phyloP scores from a whole-genome alignment of 2,113 vertebrate genomes.

The Microtus ochrogaster region DNA sequence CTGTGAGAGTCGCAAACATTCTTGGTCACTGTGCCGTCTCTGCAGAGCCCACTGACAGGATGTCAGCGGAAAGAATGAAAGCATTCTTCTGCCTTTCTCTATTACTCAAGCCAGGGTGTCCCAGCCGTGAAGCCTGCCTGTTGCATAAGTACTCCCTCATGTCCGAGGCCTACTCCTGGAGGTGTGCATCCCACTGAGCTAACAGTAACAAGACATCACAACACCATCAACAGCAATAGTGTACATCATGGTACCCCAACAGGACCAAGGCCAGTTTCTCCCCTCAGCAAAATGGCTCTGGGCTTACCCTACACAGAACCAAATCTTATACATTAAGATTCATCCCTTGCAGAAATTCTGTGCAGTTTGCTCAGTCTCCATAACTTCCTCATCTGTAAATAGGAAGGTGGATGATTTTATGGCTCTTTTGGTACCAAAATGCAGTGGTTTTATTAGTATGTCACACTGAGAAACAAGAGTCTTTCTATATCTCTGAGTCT shows the following conservation, averaged over 20 bases:
- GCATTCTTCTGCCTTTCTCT: conserved; percentile 1
- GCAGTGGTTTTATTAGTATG: not conserved
- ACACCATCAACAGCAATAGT: not conserved
- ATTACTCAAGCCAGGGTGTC: not conserved
- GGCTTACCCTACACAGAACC: not conserved
- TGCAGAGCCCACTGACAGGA: not conserved
- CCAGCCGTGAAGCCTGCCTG: not conserved
- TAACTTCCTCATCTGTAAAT: not conserved
- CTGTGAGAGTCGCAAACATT: not conserved
- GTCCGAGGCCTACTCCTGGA: not conserved
- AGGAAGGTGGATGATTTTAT: not conserved
- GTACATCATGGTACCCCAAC: not conserved
- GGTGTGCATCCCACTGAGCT: not conserved
- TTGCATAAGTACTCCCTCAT: not conserved
- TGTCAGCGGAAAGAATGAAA: not conserved
- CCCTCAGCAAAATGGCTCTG: not conserved
- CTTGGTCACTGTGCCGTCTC: not conserved
- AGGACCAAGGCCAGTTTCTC: not conserved
- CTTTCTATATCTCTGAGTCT: not conserved
- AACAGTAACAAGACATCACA: not conserved
- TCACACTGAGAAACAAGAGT: not conserved
- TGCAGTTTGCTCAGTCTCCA: not conserved
- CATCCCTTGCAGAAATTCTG: not conserved
- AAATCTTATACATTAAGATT: not conserved
- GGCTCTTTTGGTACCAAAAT: not conserved